A percentile compares a stretch with the other conserved stretches of the same genome.
Evolutionary conservation across 2,888 invertebrate species (phyloP).

Genomic region (Deroplatys truncata): DNA sequence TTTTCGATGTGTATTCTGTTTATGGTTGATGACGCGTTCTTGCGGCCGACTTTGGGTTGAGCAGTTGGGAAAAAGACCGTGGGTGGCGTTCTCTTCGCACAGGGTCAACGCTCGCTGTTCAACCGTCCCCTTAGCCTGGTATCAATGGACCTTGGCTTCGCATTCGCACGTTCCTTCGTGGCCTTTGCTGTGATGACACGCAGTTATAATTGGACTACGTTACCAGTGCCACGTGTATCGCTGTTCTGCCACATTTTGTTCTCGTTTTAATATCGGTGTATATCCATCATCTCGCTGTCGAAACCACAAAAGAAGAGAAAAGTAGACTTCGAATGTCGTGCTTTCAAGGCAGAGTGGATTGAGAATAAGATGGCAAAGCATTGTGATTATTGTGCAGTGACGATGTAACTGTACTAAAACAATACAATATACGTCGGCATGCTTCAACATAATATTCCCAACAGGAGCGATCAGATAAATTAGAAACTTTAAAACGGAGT

Average conservation of each 20-base stretch:
- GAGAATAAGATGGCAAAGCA: not conserved
- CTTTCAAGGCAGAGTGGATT: not conserved
- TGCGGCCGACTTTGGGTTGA: too few relatives aligned
- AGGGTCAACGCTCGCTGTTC: too few relatives aligned
- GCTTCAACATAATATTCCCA: not conserved
- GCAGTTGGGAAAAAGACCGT: too few relatives aligned
- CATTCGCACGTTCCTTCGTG: too few relatives aligned
- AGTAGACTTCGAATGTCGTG: not conserved
- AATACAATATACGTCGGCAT: not conserved
- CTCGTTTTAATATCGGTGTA: not conserved
- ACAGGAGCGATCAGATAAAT: not conserved
- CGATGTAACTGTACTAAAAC: not conserved
- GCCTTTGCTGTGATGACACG: too few relatives aligned
- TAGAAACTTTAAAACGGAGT: not conserved
- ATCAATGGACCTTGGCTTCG: too few relatives aligned
- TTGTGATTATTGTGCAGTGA: not conserved
- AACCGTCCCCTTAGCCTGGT: too few relatives aligned
- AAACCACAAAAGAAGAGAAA: not conserved
- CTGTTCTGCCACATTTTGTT: not conserved
- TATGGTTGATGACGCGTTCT: too few relatives aligned
- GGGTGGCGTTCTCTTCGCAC: too few relatives aligned
- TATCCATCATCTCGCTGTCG: not conserved
- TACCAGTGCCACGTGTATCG: not conserved
- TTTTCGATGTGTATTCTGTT: too few relatives aligned
- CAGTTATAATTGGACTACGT: too few relatives aligned